Conservation (phyloP, 2,113 vertebrate genomes). For the Thermophis baileyi region DNA sequence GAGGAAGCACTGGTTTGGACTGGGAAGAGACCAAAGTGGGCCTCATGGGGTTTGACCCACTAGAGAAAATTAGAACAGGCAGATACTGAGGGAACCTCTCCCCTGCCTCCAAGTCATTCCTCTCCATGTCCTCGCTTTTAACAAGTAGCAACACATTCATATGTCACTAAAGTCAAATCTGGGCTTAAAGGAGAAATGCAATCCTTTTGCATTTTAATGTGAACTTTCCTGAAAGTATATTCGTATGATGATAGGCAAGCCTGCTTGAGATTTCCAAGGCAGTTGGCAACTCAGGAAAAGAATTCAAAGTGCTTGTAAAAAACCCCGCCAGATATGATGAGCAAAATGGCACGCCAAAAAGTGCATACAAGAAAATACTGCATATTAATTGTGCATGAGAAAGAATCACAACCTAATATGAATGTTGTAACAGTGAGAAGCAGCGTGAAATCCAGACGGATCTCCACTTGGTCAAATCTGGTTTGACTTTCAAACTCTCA, state of each 20-base stretch:
- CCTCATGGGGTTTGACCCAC: neutral
- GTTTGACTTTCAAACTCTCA: neutral
- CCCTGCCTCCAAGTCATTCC: neutral
- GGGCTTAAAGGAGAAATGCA: neutral
- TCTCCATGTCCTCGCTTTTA: neutral
- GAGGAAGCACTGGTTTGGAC: neutral
- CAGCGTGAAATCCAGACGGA: neutral
- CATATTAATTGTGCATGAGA: neutral
- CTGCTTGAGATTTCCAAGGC: neutral
- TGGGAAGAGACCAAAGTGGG: neutral
- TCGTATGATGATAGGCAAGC: neutral
- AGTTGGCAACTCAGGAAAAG: neutral
- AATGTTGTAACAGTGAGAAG: neutral
- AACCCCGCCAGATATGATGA: neutral
- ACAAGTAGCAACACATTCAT: neutral
- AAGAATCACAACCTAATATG: neutral
- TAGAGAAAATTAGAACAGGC: neutral
- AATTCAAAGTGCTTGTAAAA: neutral
- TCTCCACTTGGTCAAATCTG: neutral
- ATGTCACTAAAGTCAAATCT: neutral
- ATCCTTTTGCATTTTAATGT: neutral
- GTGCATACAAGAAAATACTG: neutral
- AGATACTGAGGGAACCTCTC: no score
- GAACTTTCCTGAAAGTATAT: neutral
- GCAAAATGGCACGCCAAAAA: neutral